Conservation (phyloP, 2,888 invertebrate species). For the Omphaloscelis lunosa region DNA sequence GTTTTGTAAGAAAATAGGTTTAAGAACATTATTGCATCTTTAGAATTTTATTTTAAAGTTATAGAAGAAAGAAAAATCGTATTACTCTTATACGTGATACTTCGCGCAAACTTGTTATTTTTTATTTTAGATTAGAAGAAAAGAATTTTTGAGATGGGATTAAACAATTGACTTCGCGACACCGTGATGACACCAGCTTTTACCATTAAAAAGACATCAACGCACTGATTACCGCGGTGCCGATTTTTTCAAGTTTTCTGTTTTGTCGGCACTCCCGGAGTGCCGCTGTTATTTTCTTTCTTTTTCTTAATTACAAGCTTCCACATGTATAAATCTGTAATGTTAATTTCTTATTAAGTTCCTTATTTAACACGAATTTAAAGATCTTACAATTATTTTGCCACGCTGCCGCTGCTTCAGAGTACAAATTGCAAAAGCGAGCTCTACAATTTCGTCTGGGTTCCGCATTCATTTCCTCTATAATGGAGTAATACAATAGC, state of each 20-base stretch:
- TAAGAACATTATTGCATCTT: neutral
- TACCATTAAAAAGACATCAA: no score
- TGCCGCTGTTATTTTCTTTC: no score
- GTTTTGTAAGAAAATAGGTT: slow-evolving; percentile 11
- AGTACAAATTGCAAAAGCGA: neutral
- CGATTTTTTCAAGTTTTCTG: no score
- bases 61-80: neutral
- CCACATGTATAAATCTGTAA: no score
- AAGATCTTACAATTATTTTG: neutral
- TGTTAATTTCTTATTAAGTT: neutral
- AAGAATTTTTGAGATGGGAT: no score
- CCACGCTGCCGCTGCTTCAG: neutral
- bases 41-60: neutral
- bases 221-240: no score
- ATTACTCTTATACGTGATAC: neutral
- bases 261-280: no score
- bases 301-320: no score
- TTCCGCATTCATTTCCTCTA: neutral
- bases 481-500: neutral
- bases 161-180: no score
- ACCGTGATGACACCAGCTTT: no score
- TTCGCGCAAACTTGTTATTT: neutral
- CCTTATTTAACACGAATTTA: neutral
- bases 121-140: neutral
- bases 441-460: neutral